Conservation (phyloP, 1,140 invertebrate species). For the Ladona fulva region DNA sequence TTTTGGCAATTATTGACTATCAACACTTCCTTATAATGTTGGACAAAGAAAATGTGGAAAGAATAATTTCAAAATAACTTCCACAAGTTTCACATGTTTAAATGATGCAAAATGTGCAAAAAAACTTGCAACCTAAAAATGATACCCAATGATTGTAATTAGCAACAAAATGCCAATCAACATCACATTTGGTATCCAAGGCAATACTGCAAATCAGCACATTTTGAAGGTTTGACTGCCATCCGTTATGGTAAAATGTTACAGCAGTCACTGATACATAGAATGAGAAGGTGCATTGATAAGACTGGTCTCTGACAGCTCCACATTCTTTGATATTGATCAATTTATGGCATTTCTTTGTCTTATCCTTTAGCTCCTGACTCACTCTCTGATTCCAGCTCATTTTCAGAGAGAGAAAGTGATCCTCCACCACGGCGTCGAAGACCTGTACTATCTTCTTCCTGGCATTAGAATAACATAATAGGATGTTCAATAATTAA, state of each 20-base stretch:
- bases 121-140: too few species aligned
- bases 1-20: neutral
- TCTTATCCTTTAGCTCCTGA: neutral
- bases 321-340: too few species aligned
- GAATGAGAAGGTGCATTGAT: too few species aligned
- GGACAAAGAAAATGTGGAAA: too few species aligned
- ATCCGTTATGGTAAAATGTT: neutral
- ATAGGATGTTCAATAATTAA: too few species aligned
- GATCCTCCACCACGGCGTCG: slow-evolving; percentile 59
- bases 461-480: neutral
- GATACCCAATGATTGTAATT: too few species aligned
- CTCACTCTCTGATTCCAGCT: slow-evolving; percentile 53
- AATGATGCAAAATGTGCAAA: too few species aligned
- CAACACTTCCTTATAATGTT: neutral
- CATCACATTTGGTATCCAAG: neutral
- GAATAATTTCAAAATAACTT: too few species aligned
- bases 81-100: too few species aligned
- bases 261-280: neutral
- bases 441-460: slow-evolving; percentile 25
- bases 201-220: neutral
- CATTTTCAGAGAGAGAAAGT: slow-evolving; percentile 67
- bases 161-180: too few species aligned
- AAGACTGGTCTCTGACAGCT: too few species aligned
- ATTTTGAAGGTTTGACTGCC: neutral
- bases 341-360: too few species aligned